These are phyloP conservation scores for Oplegnathus fasciatus DNA, from an alignment of 2,113 vertebrate species.

Conservation along the genomic window DNA sequence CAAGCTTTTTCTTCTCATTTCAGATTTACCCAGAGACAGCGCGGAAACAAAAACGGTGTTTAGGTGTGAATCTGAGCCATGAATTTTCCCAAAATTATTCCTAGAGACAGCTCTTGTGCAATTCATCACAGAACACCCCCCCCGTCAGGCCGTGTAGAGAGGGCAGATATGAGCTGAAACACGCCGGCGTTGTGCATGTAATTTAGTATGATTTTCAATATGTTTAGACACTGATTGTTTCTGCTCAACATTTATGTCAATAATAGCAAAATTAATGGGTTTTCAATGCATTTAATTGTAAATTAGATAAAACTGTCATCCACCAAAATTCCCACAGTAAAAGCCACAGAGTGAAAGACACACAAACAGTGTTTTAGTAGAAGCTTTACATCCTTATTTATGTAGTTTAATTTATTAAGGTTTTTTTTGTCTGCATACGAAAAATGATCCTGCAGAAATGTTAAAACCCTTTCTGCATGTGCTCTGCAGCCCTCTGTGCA, in stretches of 20 bases:
- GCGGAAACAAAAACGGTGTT: conserved; percentile 71
- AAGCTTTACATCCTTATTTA: not conserved
- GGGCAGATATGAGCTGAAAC: conserved; percentile 45
- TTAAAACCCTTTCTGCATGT: too few species aligned
- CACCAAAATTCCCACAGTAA: conserved; percentile 3
- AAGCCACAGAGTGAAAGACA: not conserved
- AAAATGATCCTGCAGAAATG: conserved; percentile 4
- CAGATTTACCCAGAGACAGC: conserved; percentile 68
- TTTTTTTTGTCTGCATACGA: not conserved
- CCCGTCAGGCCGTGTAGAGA: conserved; percentile 34
- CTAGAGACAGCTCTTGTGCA: conserved; percentile 51
- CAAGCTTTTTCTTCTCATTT: conserved; percentile 66
- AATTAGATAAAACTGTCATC: not conserved
- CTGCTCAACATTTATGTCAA: conserved; percentile 13
- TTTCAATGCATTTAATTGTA: not conserved
- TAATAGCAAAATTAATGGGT: conserved; percentile 11
- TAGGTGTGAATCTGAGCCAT: conserved; percentile 67
- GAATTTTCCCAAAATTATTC: conserved; percentile 61
- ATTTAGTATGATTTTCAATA: conserved; percentile 14
- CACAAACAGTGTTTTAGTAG: not conserved
- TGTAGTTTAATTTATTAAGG: not conserved
- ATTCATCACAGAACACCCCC: conserved; percentile 54
- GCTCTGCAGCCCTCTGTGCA: not conserved
- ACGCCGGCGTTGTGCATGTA: conserved; percentile 17
- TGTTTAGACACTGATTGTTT: conserved; percentile 29